A percentile compares a stretch with the other conserved stretches of the same genome.
These are phyloP conservation scores for Cerceris rybyensis DNA, from an alignment of 2,888 invertebrate species.

Conservation along the genomic window DNA sequence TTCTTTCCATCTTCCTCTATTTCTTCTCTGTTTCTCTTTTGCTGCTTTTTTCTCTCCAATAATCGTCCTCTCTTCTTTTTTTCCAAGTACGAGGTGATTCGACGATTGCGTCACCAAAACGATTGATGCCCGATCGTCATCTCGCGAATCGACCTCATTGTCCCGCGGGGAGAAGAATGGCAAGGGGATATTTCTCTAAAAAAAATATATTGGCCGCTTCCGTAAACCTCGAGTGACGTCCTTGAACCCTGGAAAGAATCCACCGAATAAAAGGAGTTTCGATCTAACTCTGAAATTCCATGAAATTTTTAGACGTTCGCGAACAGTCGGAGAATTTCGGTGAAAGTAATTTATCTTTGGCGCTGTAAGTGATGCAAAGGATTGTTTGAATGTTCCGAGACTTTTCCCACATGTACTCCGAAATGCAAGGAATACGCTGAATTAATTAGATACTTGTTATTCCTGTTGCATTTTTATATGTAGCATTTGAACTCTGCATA, in stretches of 20 bases:
- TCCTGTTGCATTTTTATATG: too few species aligned
- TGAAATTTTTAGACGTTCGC: too few species aligned
- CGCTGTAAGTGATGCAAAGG: too few species aligned
- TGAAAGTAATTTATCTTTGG: too few species aligned
- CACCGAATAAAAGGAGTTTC: background rate
- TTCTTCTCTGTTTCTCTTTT: too few species aligned
- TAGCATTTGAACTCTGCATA: too few species aligned
- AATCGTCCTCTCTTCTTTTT: too few species aligned
- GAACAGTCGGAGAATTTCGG: too few species aligned
- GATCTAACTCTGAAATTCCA: background rate
- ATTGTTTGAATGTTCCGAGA: too few species aligned
- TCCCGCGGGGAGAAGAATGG: background rate
- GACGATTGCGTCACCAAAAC: slow-evolving; percentile 38
- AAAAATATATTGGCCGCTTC: slow-evolving; percentile 52
- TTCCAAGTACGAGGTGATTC: slow-evolving; percentile 40
- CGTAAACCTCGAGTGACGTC: slow-evolving; percentile 37
- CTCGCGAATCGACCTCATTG: background rate
- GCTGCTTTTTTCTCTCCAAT: too few species aligned
- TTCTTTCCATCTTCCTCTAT: too few species aligned
- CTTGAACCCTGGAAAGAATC: slow-evolving; percentile 20
- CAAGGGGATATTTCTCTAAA: background rate
- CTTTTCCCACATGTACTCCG: background rate
- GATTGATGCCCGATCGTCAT: slow-evolving; percentile 42
- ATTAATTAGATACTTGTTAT: background rate
- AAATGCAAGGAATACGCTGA: background rate